phyloP scores from a whole-genome alignment of 1,140 invertebrate species.

The Conopomorpha cramerella region DNA sequence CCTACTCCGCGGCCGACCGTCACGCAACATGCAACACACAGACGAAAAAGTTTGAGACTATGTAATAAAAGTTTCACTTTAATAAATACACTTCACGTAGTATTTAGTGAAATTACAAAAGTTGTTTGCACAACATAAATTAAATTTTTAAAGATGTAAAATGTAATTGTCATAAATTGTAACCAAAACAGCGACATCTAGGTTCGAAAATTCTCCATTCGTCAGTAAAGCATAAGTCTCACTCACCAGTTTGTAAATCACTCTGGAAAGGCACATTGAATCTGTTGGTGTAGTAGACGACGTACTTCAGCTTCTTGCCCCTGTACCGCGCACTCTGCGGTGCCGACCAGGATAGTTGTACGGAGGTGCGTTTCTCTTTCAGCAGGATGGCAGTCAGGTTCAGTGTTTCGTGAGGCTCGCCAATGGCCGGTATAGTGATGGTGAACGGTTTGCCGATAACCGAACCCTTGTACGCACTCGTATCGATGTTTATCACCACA shows the following conservation, averaged over 20 bases:
- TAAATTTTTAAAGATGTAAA: too few species aligned
- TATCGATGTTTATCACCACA: conserved; percentile 63
- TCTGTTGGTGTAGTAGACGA: conserved; percentile 50
- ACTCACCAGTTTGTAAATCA: conserved; percentile 26
- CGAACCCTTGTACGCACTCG: conserved; percentile 65
- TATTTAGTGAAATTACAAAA: too few species aligned
- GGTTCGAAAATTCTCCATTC: too few species aligned
- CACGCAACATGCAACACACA: too few species aligned
- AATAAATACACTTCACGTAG: background rate
- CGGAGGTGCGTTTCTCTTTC: conserved; percentile 64
- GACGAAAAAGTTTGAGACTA: too few species aligned
- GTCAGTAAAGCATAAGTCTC: conserved; percentile 2
- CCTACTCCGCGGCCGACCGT: too few species aligned
- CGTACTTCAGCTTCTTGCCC: conserved; percentile 46
- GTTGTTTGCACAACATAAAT: background rate
- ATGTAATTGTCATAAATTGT: too few species aligned
- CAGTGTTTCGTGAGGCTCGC: conserved; percentile 36
- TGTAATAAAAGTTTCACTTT: too few species aligned
- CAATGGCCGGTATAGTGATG: conserved; percentile 60
- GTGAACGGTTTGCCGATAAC: conserved; percentile 62
- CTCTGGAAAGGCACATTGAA: conserved; percentile 14
- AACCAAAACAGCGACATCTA: conserved; percentile 4
- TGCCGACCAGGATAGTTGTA: conserved; percentile 68
- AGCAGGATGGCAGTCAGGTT: conserved; percentile 56
- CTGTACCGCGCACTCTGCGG: conserved; percentile 54